Percentiles rank a stretch among this genome's conserved stretches.
phyloP scores from a whole-genome alignment of 2,113 vertebrate species.

The Otis tarda region DNA sequence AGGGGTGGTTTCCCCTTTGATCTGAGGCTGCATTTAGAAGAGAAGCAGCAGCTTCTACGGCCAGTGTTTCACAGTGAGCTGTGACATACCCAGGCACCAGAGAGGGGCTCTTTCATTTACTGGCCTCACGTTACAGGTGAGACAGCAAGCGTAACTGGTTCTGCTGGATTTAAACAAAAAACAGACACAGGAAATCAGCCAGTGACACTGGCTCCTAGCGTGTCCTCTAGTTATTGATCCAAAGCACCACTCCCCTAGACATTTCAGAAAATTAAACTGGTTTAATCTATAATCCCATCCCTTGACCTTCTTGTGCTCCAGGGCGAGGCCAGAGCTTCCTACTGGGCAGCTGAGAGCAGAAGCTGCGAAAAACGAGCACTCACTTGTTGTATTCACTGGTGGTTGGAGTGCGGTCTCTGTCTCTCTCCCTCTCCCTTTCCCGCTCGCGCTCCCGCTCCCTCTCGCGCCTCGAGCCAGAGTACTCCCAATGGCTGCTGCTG shows the following conservation, averaged over 20 bases:
- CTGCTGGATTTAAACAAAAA: constrained; percentile 10
- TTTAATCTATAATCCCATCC: accelerated
- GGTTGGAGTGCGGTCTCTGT: constrained; percentile 56
- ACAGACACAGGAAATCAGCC: neutral
- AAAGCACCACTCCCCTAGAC: neutral
- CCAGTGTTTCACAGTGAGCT: neutral
- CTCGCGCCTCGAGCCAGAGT: constrained; percentile 60
- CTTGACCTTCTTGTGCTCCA: accelerated
- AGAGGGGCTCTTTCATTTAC: constrained; percentile 14
- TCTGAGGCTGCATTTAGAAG: neutral
- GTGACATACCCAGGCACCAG: neutral
- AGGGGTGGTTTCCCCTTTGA: neutral
- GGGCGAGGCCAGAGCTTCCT: neutral
- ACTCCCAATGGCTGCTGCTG: constrained; percentile 70
- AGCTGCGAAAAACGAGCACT: neutral
- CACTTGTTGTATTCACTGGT: constrained; percentile 72
- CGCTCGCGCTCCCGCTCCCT: constrained; percentile 56
- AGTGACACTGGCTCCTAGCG: neutral
- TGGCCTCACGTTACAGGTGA: neutral
- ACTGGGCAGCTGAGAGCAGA: neutral
- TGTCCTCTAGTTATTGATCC: neutral
- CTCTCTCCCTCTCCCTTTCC: neutral
- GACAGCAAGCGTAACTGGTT: constrained; percentile 46
- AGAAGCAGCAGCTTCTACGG: neutral
- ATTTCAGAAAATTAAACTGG: neutral